phyloP scores from a whole-genome alignment of 2,113 vertebrate genomes.

The Motacilla tschutschensis region DNA sequence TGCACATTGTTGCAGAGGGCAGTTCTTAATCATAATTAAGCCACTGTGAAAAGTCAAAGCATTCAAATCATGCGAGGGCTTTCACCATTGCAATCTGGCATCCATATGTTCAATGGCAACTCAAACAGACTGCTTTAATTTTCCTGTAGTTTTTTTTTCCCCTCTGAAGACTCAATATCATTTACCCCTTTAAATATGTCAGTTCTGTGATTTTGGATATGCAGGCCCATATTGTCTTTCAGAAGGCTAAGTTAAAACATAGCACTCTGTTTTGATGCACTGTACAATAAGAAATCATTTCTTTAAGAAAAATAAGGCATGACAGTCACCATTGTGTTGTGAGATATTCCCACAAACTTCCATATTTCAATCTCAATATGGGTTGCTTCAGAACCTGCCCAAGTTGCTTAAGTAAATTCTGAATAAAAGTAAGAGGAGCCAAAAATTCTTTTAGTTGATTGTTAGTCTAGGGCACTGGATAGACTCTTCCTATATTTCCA shows the following conservation, averaged over 20 bases:
- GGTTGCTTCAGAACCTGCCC: background rate
- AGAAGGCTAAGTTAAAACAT: conserved; percentile 48
- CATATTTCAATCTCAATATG: background rate
- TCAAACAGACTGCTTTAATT: conserved; percentile 57
- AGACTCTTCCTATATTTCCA: background rate
- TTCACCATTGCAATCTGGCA: conserved; percentile 55
- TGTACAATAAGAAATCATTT: background rate
- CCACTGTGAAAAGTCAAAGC: conserved; percentile 52
- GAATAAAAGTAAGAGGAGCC: background rate
- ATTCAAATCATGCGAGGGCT: conserved; percentile 17
- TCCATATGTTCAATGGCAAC: conserved; percentile 58
- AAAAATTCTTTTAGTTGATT: background rate
- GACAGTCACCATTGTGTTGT: background rate
- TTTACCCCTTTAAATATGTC: conserved; percentile 42
- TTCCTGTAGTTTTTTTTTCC: background rate
- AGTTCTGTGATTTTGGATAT: conserved; percentile 37
- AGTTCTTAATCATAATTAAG: conserved; percentile 60
- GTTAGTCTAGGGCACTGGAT: background rate
- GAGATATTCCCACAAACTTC: background rate
- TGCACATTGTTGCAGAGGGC: conserved; percentile 31
- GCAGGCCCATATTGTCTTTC: conserved; percentile 48
- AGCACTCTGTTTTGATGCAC: conserved; percentile 8
- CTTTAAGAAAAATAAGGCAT: background rate
- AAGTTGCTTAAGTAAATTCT: background rate
- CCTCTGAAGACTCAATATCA: conserved; percentile 43